These are phyloP conservation scores for Phengaris alcon DNA, from an alignment of 2,888 invertebrate genomes.

Conservation along the genomic window DNA sequence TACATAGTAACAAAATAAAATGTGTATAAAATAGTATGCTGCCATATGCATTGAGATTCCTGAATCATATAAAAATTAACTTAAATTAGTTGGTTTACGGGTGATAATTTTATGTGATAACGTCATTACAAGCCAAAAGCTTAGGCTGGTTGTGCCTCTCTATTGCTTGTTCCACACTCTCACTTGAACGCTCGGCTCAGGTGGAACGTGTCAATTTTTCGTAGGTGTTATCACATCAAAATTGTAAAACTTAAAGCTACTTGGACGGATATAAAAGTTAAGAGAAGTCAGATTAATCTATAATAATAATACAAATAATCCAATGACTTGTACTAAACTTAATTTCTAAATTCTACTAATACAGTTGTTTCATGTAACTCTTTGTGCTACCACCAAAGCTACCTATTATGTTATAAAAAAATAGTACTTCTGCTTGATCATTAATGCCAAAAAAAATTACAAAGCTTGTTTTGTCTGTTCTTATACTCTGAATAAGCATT, in stretches of 20 bases:
- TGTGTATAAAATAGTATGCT: not conserved
- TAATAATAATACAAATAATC: too few species aligned
- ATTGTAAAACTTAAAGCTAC: not conserved
- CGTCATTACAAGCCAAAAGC: too few species aligned
- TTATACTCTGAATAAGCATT: too few species aligned
- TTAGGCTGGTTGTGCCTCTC: too few species aligned
- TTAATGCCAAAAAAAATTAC: not conserved
- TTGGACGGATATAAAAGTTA: constrained; percentile 9
- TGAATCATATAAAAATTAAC: not conserved
- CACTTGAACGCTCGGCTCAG: too few species aligned
- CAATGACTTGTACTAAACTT: not conserved
- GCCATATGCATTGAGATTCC: not conserved
- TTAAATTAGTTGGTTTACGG: not conserved
- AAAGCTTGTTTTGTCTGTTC: too few species aligned
- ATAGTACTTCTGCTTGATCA: not conserved
- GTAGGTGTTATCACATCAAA: not conserved
- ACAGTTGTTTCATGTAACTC: not conserved
- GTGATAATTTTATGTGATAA: too few species aligned
- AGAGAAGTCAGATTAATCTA: not conserved
- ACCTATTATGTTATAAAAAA: not conserved
- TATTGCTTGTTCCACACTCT: too few species aligned
- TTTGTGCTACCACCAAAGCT: not conserved
- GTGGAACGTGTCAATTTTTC: too few species aligned
- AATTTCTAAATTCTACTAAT: not conserved
- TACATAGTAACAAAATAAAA: not conserved